Evolutionary conservation across 2,888 invertebrate genomes (phyloP), one percentile per base, ranked within the genome.

Genomic region (Drosophila atripex): DNA sequence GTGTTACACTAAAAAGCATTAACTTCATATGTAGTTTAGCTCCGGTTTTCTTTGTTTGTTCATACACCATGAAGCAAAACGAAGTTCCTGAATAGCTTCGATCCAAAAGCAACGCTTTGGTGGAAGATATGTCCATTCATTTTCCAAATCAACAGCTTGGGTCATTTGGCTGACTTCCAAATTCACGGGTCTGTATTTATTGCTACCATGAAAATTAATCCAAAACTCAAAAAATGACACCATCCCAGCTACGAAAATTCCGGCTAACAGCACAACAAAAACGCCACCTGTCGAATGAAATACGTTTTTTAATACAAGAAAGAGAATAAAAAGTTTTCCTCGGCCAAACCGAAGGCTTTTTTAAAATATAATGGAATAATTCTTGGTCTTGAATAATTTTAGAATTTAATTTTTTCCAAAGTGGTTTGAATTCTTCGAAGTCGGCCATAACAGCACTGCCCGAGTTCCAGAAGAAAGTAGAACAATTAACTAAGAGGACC

Each of bases 11-110:
- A 4, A 23, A 23, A 23, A 35, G 12, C 1, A 12, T n/a, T 93
- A 93, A 51, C 94, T 94, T 85, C 95, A 95, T 75, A 93, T 93
- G 54, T 95, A 92, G 71, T 93, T 92, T 23, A 95, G 90, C 3
- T 94, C 94, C 0, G 95, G 94, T 49, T 95, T 92, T 86, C 95
- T 94, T 12, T 95, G 93, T 4, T 95, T 93, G 11, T 94, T 93
- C 52, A 93, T 92, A 82, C 94, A 95, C 58, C 93, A 92, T 25
- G 95, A 87, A 1, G 95, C 94, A 79, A 94, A 94, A 75, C 94
- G 93, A 32, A 95, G 90, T 86, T 96, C 96, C 53, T 95, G 94
- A 9, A 94, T 93, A 94, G 96, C 95, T 91, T 96, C 96, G 6
- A 95, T 93, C 89, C 96, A 96, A n/a, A 96, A 91, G 0, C 95